Conservation (phyloP, 64 coral and sea anemone genomes). For the Actinia tenebrosa region DNA sequence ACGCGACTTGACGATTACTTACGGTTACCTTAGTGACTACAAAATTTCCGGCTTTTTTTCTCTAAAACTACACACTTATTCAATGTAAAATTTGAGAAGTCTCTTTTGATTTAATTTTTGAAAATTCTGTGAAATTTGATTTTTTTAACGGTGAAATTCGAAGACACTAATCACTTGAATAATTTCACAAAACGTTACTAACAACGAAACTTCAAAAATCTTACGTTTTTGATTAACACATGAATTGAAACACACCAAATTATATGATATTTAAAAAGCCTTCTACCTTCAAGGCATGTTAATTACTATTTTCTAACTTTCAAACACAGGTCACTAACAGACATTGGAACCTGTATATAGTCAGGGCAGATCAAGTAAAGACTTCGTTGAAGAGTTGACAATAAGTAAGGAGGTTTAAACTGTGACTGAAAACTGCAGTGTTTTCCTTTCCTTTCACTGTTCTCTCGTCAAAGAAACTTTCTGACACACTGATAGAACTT, state of each 20-base stretch:
- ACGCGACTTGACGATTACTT: background rate
- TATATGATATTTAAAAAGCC: constrained; percentile 6
- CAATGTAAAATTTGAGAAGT: no score
- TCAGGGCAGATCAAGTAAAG: constrained; percentile 6
- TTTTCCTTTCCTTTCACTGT: background rate
- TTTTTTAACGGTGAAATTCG: no score
- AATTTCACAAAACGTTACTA: background rate
- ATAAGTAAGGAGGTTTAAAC: constrained; percentile 18
- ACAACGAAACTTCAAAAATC: background rate
- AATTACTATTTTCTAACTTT: constrained; percentile 25
- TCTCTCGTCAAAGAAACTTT: no score
- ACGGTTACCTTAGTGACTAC: background rate
- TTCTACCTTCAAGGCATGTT: background rate
- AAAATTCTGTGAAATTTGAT: background rate
- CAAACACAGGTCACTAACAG: constrained; percentile 10
- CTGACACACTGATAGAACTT: background rate
- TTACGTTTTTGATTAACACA: background rate
- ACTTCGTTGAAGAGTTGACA: constrained; percentile 25
- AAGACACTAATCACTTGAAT: background rate
- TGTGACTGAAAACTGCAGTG: background rate
- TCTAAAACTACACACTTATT: no score
- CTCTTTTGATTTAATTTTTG: no score
- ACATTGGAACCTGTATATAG: constrained; percentile 4
- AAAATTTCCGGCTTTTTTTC: background rate
- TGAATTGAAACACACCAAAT: background rate